Evolutionary conservation across 2,113 vertebrate genomes (phyloP).

Genomic region (Neotragus pygmaeus): DNA sequence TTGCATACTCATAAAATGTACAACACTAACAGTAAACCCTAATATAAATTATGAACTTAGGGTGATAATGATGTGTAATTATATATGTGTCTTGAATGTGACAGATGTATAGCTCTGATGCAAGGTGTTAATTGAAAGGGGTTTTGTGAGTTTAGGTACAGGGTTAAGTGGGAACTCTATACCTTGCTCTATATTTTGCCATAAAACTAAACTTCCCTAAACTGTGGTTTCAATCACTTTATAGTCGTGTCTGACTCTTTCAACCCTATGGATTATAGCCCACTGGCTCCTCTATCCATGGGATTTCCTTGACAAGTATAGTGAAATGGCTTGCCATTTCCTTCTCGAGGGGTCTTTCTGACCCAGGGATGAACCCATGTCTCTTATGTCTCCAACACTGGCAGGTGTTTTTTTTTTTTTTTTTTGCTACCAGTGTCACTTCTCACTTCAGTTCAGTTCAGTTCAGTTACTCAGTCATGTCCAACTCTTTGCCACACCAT

Average conservation of each 20-base stretch:
- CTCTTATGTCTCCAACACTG: not conserved
- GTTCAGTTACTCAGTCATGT: not conserved
- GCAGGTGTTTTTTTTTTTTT: not conserved
- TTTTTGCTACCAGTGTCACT: not conserved
- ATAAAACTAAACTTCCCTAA: not conserved
- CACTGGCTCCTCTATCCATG: not conserved
- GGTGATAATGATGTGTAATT: not conserved
- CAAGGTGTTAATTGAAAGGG: not conserved
- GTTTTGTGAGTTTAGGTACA: not conserved
- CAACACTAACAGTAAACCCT: not conserved
- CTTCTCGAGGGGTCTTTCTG: not conserved
- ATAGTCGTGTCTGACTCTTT: not conserved
- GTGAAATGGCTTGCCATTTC: not conserved
- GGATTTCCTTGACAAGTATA: not conserved
- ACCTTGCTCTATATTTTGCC: not conserved
- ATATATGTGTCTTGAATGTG: not conserved
- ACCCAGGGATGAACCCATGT: not conserved
- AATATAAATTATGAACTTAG: not conserved
- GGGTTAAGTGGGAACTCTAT: not conserved
- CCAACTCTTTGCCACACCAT: not conserved
- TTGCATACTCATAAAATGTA: not conserved
- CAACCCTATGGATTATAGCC: not conserved
- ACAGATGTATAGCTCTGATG: not conserved
- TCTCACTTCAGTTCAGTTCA: not conserved
- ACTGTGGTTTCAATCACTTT: not conserved